Conservation (phyloP, 2,888 invertebrate species). For the Pyralis farinalis region DNA sequence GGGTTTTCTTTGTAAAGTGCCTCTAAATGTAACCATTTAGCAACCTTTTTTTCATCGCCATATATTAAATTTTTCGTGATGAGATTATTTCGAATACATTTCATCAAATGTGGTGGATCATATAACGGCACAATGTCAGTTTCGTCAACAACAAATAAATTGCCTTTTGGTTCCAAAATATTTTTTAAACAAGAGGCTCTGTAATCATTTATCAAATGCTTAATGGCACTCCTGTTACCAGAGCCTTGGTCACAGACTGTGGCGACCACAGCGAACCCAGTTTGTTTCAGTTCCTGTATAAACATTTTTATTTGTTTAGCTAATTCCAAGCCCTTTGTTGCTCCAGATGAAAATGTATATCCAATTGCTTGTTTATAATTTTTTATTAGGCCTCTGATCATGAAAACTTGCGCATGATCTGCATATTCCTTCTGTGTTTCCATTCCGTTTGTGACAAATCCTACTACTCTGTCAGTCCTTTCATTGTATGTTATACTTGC, state of each 20-base stretch:
- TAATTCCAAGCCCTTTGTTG: constrained; percentile 10
- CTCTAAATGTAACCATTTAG: constrained; percentile 27
- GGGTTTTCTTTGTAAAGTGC: constrained; percentile 19
- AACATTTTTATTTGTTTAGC: too few relatives aligned
- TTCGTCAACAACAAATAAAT: constrained; percentile 18
- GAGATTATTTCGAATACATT: constrained; percentile 25
- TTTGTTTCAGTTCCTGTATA: constrained; percentile 3
- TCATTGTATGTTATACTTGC: too few relatives aligned
- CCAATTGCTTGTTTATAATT: constrained; percentile 24
- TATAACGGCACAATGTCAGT: constrained; percentile 22
- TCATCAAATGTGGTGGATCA: constrained; percentile 25
- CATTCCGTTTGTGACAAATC: constrained; percentile 23
- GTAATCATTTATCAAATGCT: constrained; percentile 21
- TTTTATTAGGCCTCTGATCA: constrained; percentile 23
- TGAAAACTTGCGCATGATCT: constrained; percentile 28
- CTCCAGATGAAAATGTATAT: constrained; percentile 6
- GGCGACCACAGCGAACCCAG: constrained; percentile 8
- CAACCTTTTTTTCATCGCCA: constrained; percentile 11
- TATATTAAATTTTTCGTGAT: constrained; percentile 22
- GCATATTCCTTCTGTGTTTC: constrained; percentile 19
- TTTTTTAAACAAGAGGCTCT: constrained; percentile 12
- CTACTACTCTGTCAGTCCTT: constrained; percentile 21
- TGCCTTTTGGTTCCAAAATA: constrained; percentile 12
- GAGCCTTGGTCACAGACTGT: constrained; percentile 20
- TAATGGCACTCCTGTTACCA: constrained; percentile 21